Evolutionary conservation across 2,113 vertebrate genomes (phyloP), one percentile per base, ranked within the genome.

Genomic region (Ornithorhynchus anatinus): DNA sequence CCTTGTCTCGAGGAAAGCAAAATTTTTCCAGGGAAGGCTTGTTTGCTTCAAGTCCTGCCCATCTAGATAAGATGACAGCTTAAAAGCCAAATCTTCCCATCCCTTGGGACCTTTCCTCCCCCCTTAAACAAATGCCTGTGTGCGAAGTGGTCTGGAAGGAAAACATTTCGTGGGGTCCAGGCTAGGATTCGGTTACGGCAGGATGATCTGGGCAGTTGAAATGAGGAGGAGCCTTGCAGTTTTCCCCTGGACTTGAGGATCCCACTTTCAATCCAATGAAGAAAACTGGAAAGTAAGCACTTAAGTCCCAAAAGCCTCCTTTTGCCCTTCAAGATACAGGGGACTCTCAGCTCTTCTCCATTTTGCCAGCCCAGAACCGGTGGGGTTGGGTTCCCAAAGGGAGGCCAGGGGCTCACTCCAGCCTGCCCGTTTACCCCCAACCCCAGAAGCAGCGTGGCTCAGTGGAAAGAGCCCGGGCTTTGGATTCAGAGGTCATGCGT

Each of bases 391-490:
- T n/a, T n/a, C n/a, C n/a, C 17, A 32, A 51, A 11, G 7, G 31
- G 22, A 9, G 5, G 38, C 36, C 7, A 6, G 38, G 23, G 17
- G 22, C 13, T 19, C 48, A 6, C 2, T 25, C 29, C 29, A 12
- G 29, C 25, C 9, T 29, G 23, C 35, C 42, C 31, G 1, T 0
- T 6, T 2, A 0, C 54, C 25, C 29, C 6, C 2, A 19, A 8
- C 33, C 36, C 25, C 10, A 2, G 15, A 7, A n/a, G n/a, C n/a
- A n/a, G n/a, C n/a, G n/a, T n/a, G n/a, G n/a, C n/a, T n/a, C 27
- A 31, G 38, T 19, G 20, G 8, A 19, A 27, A 33, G 27, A 33
- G 38, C 23, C 10, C n/a, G n/a, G n/a, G n/a, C n/a, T n/a, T n/a
- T n/a, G n/a, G n/a, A n/a, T n/a, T n/a, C n/a, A n/a, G n/a, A n/a